Evolutionary conservation across 2,888 invertebrate species (phyloP).

Genomic region (Pheosia gnoma): DNA sequence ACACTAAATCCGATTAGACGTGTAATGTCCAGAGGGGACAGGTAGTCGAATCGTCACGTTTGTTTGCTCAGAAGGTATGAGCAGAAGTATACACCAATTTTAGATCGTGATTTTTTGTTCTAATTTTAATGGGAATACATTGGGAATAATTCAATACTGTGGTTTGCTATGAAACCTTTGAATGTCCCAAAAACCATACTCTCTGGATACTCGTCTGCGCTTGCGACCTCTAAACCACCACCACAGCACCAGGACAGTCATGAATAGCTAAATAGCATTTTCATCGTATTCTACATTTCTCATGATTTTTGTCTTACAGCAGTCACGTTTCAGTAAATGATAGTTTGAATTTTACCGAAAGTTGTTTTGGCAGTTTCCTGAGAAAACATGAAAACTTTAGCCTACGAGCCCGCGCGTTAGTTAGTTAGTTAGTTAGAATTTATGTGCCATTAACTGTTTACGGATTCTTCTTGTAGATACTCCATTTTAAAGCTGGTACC

Average conservation of each 20-base stretch:
- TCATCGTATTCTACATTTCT: no score
- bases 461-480: background rate
- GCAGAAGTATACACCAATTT: no score
- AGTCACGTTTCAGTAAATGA: background rate
- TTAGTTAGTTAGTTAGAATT: background rate
- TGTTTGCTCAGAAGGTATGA: background rate
- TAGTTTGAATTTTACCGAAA: background rate
- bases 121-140: no score
- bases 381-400: background rate
- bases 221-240: no score
- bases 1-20: constrained; percentile 10
- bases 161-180: no score
- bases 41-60: background rate
- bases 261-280: no score
- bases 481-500: background rate
- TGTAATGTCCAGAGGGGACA: background rate
- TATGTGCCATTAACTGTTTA: background rate
- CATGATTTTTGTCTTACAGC: no score
- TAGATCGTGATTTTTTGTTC: no score
- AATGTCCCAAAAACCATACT: no score
- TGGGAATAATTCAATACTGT: no score
- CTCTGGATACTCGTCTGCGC: no score
- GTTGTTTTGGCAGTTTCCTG: background rate
- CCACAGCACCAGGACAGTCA: no score
- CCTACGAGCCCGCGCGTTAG: background rate